Conservation (phyloP, 1,140 invertebrate genomes). For the Coenobita brevimanus region DNA sequence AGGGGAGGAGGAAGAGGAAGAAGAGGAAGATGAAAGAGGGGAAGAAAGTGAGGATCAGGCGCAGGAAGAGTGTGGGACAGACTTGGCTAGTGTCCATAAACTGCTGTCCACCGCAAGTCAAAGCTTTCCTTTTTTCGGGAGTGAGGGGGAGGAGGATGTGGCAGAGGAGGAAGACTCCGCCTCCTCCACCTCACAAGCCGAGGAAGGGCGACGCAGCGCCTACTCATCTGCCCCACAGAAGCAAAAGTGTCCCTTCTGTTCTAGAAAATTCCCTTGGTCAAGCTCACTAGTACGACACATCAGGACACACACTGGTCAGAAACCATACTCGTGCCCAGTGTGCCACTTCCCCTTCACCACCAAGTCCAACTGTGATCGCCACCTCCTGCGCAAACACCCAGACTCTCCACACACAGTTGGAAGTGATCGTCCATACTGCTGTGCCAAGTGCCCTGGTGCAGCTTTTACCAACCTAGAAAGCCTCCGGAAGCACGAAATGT, state of each 20-base stretch:
- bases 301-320: slow-evolving; percentile 95
- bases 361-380: slow-evolving; percentile 96
- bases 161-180: slow-evolving; percentile 71
- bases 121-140: slow-evolving; percentile 74
- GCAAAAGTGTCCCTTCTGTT: slow-evolving; percentile 90
- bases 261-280: slow-evolving; percentile 95
- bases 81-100: slow-evolving; percentile 85
- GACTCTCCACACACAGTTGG: slow-evolving; percentile 75
- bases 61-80: slow-evolving; percentile 72
- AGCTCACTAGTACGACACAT: slow-evolving; percentile 94
- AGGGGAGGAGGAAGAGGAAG: slow-evolving; percentile 37
- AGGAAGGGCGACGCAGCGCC: slow-evolving; percentile 90
- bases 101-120: slow-evolving; percentile 85
- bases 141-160: slow-evolving; percentile 64
- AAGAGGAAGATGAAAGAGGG: slow-evolving; percentile 69
- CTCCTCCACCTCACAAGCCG: slow-evolving; percentile 37
- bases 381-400: slow-evolving; percentile 91
- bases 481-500: slow-evolving; percentile 83
- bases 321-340: slow-evolving; percentile 94
- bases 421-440: slow-evolving; percentile 88
- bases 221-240: slow-evolving; percentile 95
- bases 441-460: slow-evolving; percentile 87
- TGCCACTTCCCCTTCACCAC: slow-evolving; percentile 96
- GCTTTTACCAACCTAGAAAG: slow-evolving; percentile 89
- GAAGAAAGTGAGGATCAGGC: slow-evolving; percentile 69